Evolutionary conservation across 2,113 vertebrate genomes (phyloP).

Genomic region (Laterallus jamaicensis): DNA sequence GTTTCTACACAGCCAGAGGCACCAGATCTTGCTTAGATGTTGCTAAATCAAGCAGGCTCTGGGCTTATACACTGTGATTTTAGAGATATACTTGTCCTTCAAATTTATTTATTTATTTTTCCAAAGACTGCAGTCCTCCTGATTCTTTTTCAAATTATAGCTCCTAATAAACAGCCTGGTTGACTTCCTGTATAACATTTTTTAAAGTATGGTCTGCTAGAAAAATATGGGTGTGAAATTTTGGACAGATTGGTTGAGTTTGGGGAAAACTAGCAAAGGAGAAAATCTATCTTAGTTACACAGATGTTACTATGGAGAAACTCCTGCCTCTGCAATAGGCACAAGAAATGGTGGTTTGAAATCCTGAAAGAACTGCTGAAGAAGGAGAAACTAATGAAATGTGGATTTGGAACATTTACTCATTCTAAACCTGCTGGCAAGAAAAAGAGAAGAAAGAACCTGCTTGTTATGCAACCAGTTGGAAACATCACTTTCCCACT

Average conservation of each 20-base stretch:
- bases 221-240: background rate
- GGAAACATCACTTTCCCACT: background rate
- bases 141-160: background rate
- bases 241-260: background rate
- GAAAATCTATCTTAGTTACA: background rate
- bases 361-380: background rate
- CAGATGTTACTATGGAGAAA: background rate
- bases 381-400: conserved; percentile 21
- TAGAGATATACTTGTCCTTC: background rate
- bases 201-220: background rate
- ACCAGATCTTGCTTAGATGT: background rate
- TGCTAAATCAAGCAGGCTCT: background rate
- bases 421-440: conserved; percentile 17
- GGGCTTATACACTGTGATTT: background rate
- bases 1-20: background rate
- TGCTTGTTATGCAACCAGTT: background rate
- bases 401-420: conserved; percentile 24
- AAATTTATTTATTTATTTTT: background rate
- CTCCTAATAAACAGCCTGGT: background rate
- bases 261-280: background rate
- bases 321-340: background rate
- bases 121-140: background rate
- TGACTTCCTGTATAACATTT: background rate
- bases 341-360: background rate
- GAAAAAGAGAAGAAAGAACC: background rate